Base-by-base conservation (phyloP, 2,888 invertebrate species). In the Drosophila birchii region DNA sequence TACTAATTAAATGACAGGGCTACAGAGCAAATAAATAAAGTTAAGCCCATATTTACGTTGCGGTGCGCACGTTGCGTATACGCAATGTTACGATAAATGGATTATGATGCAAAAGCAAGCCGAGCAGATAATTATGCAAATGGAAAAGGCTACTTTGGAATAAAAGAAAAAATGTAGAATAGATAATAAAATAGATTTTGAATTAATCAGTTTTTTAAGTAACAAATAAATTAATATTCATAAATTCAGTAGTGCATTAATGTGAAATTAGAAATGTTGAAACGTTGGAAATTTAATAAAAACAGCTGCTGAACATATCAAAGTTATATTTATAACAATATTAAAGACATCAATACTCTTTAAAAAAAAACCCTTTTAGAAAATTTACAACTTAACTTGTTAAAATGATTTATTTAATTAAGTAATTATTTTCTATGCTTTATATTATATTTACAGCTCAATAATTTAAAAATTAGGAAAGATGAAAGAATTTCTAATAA, bases 31-130 rank as follows among this genome's bases (percentile, higher is more conserved):
- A 43, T 64, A 71, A 54, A 66, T 39, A 75, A 18, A 51, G 47
- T 64, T 55, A 75, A 36, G 53, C 54, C 26, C 14, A 32, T 38
- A 34, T 49, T 32, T 45, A 45, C 49, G 32, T 29, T 78, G 73
- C 20, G 86, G 66, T 66, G 47, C 44, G 23, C 58, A 57, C 69
- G 60, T 14, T 54, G 60, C 76, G 79, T 76, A 76, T 82, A 76
- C 85, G 60, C 60, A 54, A 59, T 56, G 45, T 66, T 56, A 45
- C 44, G 20, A 53, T 39, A 41, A 44, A 51, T 20, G 36, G 32
- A 45, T 60, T 56, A 49, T 69, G 51, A 58, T 36, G 34, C 26
- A 23, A 32, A 41, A 23, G 18, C 36, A 44, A 59, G 32, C 59
- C 51, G 18, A 20, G 26, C 69, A 23, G 39, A 57, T 72, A 36